phyloP scores from a whole-genome alignment of 2,888 invertebrate genomes.

The Eristalinus aeneus region DNA sequence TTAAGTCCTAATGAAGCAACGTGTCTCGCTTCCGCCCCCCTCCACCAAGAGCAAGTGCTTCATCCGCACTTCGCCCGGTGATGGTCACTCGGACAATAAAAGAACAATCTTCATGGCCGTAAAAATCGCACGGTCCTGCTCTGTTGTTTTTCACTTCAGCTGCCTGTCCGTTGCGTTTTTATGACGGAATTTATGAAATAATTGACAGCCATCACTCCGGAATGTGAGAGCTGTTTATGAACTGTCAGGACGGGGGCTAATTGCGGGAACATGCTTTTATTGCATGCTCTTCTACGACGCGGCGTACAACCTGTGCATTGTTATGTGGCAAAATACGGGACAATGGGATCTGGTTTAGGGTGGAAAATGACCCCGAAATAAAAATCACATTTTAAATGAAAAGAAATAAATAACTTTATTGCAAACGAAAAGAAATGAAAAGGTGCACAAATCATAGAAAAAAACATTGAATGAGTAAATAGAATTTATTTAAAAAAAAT shows the following conservation, averaged over 20 bases:
- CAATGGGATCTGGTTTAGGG: conserved; percentile 77
- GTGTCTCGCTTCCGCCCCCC: not conserved
- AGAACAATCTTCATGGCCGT: conserved; percentile 9
- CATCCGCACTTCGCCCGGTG: not conserved
- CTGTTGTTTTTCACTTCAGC: not conserved
- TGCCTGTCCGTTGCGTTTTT: not conserved
- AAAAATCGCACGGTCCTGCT: not conserved
- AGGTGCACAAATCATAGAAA: conserved; percentile 11
- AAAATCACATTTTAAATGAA: conserved; percentile 28
- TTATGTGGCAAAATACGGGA: not conserved
- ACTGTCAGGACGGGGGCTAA: not conserved
- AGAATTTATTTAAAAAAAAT: conserved; percentile 23
- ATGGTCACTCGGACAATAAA: conserved; percentile 14
- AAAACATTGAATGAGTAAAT: conserved; percentile 10
- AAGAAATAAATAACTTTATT: conserved; percentile 54
- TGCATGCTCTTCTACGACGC: not conserved
- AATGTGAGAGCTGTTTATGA: not conserved
- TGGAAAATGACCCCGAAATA: not conserved
- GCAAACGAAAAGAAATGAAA: not conserved
- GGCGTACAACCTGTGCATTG: not conserved
- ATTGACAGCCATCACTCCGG: conserved; percentile 5
- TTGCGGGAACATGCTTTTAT: not conserved
- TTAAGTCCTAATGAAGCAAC: conserved; percentile 4
- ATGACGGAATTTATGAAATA: conserved; percentile 24
- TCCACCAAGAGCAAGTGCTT: not conserved